Conservation (phyloP, 2,113 vertebrate genomes). For the Diglossa brunneiventris region DNA sequence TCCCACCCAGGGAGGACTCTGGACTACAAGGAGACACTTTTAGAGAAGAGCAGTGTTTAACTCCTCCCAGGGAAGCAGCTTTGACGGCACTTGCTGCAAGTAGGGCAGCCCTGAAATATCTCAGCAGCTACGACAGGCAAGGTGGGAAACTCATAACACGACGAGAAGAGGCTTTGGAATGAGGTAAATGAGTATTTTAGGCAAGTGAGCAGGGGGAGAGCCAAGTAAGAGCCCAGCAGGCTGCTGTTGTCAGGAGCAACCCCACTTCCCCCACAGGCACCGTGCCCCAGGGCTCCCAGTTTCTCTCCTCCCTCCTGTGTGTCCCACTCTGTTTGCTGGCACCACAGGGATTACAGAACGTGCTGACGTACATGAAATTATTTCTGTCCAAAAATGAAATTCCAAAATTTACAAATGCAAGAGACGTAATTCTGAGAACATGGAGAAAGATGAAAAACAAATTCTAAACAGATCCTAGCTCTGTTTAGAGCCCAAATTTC, state of each 20-base stretch:
- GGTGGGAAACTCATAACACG: neutral
- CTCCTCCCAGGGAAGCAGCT: neutral
- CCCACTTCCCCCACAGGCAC: neutral
- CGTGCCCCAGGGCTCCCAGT: neutral
- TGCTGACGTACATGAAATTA: accelerated
- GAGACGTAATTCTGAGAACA: accelerated
- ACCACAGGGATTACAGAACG: accelerated
- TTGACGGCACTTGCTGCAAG: neutral
- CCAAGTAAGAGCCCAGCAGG: neutral
- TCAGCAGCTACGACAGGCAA: neutral
- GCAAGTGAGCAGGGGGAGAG: neutral
- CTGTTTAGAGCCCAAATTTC: neutral
- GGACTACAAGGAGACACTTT: neutral
- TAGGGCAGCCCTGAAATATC: slow-evolving; percentile 26
- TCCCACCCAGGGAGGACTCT: neutral
- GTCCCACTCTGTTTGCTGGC: neutral
- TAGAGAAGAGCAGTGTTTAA: neutral
- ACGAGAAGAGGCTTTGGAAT: neutral
- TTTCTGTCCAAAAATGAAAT: neutral
- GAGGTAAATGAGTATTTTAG: neutral
- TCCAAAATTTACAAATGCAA: neutral
- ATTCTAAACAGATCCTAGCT: neutral
- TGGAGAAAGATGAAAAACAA: neutral
- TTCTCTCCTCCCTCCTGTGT: neutral
- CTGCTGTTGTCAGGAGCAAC: neutral